These are phyloP conservation scores for Ptyas mucosa DNA, from an alignment of 2,113 vertebrate species.

Conservation along the genomic window DNA sequence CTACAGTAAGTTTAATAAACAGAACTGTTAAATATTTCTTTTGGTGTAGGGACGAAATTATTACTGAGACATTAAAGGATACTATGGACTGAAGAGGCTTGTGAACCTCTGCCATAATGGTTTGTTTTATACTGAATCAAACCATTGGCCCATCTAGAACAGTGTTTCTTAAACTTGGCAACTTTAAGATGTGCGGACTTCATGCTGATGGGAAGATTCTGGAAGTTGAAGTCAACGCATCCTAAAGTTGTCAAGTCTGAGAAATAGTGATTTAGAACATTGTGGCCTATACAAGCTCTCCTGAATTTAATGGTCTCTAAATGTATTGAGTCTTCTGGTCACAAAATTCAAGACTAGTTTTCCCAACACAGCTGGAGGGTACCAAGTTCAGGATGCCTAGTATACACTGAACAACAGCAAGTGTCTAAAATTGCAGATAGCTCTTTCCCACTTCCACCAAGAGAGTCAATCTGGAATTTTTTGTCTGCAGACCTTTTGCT, in stretches of 20 bases:
- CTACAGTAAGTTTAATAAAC: neutral
- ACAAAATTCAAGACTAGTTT: neutral
- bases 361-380: neutral
- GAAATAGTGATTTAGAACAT: neutral
- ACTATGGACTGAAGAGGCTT: neutral
- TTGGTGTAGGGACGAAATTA: neutral
- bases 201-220: neutral
- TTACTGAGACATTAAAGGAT: neutral
- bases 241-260: neutral
- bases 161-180: neutral
- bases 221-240: neutral
- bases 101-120: neutral
- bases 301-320: neutral
- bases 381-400: neutral
- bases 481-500: neutral
- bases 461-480: neutral
- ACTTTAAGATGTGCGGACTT: neutral
- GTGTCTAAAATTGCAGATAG: neutral
- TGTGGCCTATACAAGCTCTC: neutral
- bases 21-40: neutral
- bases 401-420: neutral
- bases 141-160: neutral
- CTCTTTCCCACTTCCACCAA: neutral
- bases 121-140: neutral
- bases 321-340: neutral